Base-by-base conservation (phyloP, 2,797 vertebrate genomes). In the Mormyrops boulengeri region DNA sequence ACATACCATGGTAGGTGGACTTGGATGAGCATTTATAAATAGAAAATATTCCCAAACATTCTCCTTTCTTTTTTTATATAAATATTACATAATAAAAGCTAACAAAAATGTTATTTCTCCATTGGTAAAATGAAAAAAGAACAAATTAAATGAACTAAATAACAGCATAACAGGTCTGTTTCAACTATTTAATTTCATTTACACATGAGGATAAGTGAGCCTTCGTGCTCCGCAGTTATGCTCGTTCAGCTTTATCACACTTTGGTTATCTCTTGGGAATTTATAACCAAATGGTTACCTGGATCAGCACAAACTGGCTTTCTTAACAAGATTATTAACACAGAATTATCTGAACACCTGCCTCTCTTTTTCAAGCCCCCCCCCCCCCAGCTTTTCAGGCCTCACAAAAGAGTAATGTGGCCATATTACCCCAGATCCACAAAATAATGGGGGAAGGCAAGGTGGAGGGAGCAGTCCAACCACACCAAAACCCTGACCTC, bases 291-390 rank as follows among this genome's bases (percentile, higher is more conserved):
- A 88, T 26, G 57, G 53, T 50, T n/a, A 47, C 66, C 89, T 47
- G 69, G 14, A 80, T 84, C 89, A 53, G 90, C 90, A n/a, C 73
- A n/a, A 73, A 62, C n/a, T 92, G 91, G 91, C 84, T 91, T 90
- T 86, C 89, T 88, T 88, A 90, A 82, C 66, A 30, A 82, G 84
- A 88, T 90, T 87, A 26, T 34, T 52, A 62, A 91, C 77, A 88
- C 38, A 89, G 88, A 89, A 62, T 88, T 91, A 88, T 88, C 88
- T 87, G 88, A 90, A 88, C 93, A 93, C 92, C 94, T 95, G 95
- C 60, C 0, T 87, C 41, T 11, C 11, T 34, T 44, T 8, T 53
- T 41, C 44, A 34, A 11, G 38, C 19, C 69, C 69, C n/a, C 50
- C 47, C 30, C 57, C 60, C 44, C 80, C 44, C 41, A 86, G 38